These are phyloP conservation scores for Artemisiospiza belli DNA, from an alignment of 2,113 vertebrate species.

Conservation along the genomic window DNA sequence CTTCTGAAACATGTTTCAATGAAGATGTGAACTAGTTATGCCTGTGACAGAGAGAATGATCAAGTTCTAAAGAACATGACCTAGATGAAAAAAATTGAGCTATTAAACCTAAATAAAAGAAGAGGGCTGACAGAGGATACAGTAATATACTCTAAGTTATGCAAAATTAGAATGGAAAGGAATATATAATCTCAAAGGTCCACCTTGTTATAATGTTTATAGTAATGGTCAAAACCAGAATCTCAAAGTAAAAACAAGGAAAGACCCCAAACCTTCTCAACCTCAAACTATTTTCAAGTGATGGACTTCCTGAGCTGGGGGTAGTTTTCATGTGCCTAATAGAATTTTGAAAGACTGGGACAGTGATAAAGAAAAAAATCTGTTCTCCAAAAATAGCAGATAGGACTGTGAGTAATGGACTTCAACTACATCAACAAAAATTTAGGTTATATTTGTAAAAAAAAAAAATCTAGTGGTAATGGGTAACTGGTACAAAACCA, in stretches of 20 bases:
- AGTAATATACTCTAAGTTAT: not conserved
- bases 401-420: not conserved
- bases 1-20: not conserved
- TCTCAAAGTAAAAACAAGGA: not conserved
- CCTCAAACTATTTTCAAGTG: not conserved
- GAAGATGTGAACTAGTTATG: not conserved
- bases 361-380: not conserved
- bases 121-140: not conserved
- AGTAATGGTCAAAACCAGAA: not conserved
- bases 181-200: not conserved
- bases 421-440: not conserved
- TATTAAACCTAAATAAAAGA: not conserved
- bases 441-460: not conserved
- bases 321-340: not conserved
- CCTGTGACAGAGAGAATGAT: not conserved
- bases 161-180: not conserved
- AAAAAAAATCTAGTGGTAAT: not conserved
- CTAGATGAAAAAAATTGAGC: not conserved
- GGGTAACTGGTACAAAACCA: not conserved
- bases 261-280: not conserved
- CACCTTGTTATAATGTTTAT: not conserved
- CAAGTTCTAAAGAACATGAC: not conserved
- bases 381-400: not conserved
- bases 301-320: not conserved
- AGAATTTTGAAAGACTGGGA: not conserved